Percentiles rank a stretch among this genome's conserved stretches.
Conservation (phyloP, 2,888 invertebrate genomes). For the Deilephila elpenor region DNA sequence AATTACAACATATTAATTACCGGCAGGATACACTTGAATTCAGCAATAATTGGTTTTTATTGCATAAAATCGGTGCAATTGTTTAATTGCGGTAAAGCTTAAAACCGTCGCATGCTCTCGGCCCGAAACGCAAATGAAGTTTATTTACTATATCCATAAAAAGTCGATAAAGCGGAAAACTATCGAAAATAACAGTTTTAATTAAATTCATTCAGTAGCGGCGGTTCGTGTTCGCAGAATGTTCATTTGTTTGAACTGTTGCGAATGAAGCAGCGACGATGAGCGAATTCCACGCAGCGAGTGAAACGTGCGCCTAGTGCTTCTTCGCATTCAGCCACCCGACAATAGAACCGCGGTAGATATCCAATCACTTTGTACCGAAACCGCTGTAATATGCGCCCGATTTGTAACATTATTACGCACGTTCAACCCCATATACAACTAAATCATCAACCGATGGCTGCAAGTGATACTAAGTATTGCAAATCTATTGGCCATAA, state of each 20-base stretch:
- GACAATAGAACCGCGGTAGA: slow-evolving; percentile 12
- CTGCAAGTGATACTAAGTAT: background rate
- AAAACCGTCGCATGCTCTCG: slow-evolving; percentile 26
- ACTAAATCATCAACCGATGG: background rate
- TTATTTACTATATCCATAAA: slow-evolving; percentile 74
- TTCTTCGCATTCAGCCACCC: background rate
- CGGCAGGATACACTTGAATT: slow-evolving; percentile 29
- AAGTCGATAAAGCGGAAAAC: slow-evolving; percentile 77
- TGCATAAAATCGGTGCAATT: slow-evolving; percentile 28
- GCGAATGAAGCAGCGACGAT: slow-evolving; percentile 14
- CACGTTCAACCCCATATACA: background rate
- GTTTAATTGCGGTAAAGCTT: slow-evolving; percentile 30
- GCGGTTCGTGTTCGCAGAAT: slow-evolving; percentile 25
- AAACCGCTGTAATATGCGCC: background rate
- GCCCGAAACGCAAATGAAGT: slow-evolving; percentile 61
- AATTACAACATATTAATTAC: slow-evolving; percentile 41
- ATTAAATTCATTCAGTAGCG: slow-evolving; percentile 58
- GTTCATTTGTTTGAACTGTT: slow-evolving; percentile 28
- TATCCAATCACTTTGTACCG: background rate
- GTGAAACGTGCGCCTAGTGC: slow-evolving; percentile 8
- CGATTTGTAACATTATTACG: background rate
- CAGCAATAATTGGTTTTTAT: slow-evolving; percentile 51
- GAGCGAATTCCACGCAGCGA: slow-evolving; percentile 11
- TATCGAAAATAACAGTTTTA: slow-evolving; percentile 75
- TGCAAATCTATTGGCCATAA: no score